These are phyloP conservation scores for Melanogrammus aeglefinus DNA, from an alignment of 2,797 vertebrate genomes.

Conservation along the genomic window DNA sequence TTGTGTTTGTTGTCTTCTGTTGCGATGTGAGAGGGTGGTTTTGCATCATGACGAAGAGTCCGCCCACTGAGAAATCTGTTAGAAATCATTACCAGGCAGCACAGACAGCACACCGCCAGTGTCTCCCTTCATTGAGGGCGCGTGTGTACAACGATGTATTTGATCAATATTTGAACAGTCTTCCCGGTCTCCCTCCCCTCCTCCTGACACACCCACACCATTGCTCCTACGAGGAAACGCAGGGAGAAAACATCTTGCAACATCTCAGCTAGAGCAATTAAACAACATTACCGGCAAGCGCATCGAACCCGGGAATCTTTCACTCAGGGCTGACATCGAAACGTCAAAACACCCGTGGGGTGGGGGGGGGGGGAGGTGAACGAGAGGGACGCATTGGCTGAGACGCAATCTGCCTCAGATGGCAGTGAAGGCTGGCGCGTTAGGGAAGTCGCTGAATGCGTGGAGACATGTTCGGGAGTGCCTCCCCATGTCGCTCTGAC, in stretches of 20 bases:
- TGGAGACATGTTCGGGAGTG: background rate
- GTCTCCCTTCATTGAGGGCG: conserved; percentile 3
- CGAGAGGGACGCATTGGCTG: background rate
- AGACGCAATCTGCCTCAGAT: background rate
- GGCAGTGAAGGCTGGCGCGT: background rate
- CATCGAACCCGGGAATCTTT: background rate
- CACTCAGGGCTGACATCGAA: background rate
- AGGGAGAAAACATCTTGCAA: background rate
- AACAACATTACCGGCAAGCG: background rate
- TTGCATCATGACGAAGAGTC: conserved; percentile 59
- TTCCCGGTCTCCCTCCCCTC: background rate
- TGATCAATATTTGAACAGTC: conserved; percentile 23
- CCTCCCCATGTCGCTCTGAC: background rate
- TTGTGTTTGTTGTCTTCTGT: conserved; percentile 37
- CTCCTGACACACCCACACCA: background rate
- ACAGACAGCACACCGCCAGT: conserved; percentile 22
- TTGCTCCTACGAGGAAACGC: background rate
- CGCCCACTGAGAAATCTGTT: conserved; percentile 35
- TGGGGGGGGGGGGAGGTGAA: background rate
- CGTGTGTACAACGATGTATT: background rate
- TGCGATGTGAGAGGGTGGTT: conserved; percentile 45
- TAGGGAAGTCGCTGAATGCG: background rate
- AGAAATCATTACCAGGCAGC: conserved; percentile 46
- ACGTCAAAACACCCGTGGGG: background rate
- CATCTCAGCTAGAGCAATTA: background rate